phyloP scores from a whole-genome alignment of 2,888 invertebrate species.

The Lymantria dispar region DNA sequence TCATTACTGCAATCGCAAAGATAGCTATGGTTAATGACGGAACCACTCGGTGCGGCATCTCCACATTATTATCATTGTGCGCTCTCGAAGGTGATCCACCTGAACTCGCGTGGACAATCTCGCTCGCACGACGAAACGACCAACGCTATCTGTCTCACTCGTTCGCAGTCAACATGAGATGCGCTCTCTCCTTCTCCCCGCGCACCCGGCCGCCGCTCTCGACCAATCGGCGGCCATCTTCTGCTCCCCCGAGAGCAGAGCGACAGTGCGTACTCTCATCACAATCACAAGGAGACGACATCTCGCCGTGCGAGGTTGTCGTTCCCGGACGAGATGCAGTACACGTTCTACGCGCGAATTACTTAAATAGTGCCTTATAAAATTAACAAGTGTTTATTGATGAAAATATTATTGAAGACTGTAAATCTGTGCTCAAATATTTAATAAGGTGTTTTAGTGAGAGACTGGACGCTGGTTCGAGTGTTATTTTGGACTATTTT shows the following conservation, averaged over 20 bases:
- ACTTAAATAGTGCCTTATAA: conserved; percentile 58
- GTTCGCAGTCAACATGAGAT: conserved; percentile 59
- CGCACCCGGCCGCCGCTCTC: conserved; percentile 66
- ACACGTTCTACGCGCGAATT: conserved; percentile 54
- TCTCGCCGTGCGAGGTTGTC: conserved; percentile 79
- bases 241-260: conserved; percentile 81
- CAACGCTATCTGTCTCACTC: conserved; percentile 69
- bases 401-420: conserved; percentile 40
- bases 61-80: conserved; percentile 73
- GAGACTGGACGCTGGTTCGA: conserved; percentile 55
- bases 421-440: conserved; percentile 62
- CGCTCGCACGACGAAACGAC: conserved; percentile 67
- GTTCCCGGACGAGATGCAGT: conserved; percentile 58
- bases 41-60: conserved; percentile 64
- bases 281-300: conserved; percentile 77
- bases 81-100: conserved; percentile 62
- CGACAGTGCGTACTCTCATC: conserved; percentile 82
- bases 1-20: conserved; percentile 43
- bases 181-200: conserved; percentile 75
- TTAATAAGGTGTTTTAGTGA: conserved; percentile 62
- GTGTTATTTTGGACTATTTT: conserved; percentile 61
- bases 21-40: conserved; percentile 56
- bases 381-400: conserved; percentile 47
- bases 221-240: conserved; percentile 79
- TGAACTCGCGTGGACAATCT: conserved; percentile 73